phyloP scores from a whole-genome alignment of 2,113 vertebrate species.

The Rhineura floridana region DNA sequence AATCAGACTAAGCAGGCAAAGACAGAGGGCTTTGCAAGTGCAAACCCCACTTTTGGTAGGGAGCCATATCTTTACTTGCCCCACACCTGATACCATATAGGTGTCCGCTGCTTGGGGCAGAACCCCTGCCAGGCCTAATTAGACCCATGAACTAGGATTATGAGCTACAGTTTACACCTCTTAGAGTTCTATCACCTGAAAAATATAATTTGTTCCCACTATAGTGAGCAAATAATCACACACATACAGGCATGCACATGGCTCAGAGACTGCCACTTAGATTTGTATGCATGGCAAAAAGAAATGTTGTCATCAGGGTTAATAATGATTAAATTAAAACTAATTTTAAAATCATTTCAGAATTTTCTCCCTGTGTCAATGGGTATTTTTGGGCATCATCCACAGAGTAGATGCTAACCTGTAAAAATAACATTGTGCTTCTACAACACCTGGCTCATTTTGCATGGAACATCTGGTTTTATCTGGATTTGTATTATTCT shows the following conservation, averaged over 20 bases:
- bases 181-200: background rate
- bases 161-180: background rate
- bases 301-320: background rate
- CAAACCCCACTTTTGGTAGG: no score
- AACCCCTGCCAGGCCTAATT: no score
- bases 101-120: no score
- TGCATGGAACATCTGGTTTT: constrained; percentile 13
- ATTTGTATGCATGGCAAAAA: background rate
- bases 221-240: background rate
- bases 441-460: constrained; percentile 34
- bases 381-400: constrained; percentile 14
- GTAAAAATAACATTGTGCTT: constrained; percentile 11
- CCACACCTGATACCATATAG: no score
- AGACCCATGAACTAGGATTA: background rate
- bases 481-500: constrained; percentile 31
- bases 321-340: background rate
- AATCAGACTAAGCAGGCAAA: no score
- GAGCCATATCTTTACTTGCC: no score
- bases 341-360: constrained; percentile 9
- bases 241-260: fast-evolving
- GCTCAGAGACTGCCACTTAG: background rate
- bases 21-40: no score
- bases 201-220: background rate
- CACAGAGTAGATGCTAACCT: background rate
- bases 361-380: background rate